Conservation (phyloP, 2,113 vertebrate genomes). For the Emydura subglobosa region DNA sequence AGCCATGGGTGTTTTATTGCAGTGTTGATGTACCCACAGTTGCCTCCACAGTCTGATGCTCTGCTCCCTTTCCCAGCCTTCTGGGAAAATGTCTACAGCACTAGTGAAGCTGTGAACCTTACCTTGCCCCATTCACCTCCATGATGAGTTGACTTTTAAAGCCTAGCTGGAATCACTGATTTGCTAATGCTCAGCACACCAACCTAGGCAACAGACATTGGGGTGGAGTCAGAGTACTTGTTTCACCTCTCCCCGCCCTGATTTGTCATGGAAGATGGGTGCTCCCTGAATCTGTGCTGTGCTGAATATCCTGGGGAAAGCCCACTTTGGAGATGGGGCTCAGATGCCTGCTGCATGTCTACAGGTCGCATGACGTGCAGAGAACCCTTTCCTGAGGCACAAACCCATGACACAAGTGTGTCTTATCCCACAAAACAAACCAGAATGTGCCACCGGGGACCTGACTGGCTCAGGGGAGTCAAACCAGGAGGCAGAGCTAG, state of each 20-base stretch:
- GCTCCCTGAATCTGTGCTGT: fast-evolving
- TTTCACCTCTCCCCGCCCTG: neutral
- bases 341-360: neutral
- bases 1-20: neutral
- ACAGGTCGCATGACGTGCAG: neutral
- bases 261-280: neutral
- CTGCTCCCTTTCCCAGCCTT: neutral
- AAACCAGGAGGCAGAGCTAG: neutral
- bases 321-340: neutral
- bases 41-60: conserved; percentile 13
- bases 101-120: neutral
- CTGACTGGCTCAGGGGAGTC: neutral
- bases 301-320: fast-evolving
- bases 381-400: conserved; percentile 16
- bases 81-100: neutral
- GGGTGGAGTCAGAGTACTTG: neutral
- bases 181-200: neutral
- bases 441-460: neutral
- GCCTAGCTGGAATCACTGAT: conserved; percentile 2
- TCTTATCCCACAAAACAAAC: conserved; percentile 27
- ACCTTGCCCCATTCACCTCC: neutral
- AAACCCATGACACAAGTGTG: neutral
- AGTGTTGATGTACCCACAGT: neutral
- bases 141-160: neutral
- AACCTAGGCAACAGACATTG: neutral